Evolutionary conservation across 2,888 invertebrate genomes (phyloP).

Genomic region (Neoscelio sp.): DNA sequence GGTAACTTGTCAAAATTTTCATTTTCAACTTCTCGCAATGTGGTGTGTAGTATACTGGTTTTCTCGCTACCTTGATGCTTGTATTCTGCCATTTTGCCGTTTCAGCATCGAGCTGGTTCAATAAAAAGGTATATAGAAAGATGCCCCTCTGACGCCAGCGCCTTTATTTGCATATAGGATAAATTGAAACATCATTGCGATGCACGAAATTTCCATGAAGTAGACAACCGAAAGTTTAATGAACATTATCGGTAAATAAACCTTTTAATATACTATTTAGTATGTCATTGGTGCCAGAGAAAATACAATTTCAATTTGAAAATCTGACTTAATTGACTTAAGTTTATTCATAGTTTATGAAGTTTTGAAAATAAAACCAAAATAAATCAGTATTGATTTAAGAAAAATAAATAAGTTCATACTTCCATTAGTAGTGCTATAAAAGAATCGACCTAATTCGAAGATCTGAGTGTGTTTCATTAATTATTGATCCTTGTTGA

Average conservation of each 20-base stretch:
- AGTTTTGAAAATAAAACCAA: slow-evolving; percentile 4
- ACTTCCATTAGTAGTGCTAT: slow-evolving; percentile 24
- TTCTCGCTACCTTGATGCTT: slow-evolving; percentile 16
- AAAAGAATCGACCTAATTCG: slow-evolving; percentile 45
- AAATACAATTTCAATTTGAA: slow-evolving; percentile 30
- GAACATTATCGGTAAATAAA: slow-evolving; percentile 31
- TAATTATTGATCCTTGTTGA: slow-evolving; percentile 21
- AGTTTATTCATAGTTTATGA: no score
- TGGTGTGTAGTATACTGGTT: slow-evolving; percentile 48
- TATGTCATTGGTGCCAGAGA: background rate
- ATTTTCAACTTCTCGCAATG: slow-evolving; percentile 33
- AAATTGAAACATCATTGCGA: slow-evolving; percentile 71
- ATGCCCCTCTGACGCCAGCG: slow-evolving; percentile 23
- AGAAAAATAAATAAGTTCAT: slow-evolving; percentile 41
- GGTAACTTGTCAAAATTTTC: slow-evolving; percentile 41
- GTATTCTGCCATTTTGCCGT: slow-evolving; percentile 34
- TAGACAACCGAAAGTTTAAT: slow-evolving; percentile 47
- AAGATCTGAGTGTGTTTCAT: slow-evolving; percentile 1
- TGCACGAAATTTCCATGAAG: slow-evolving; percentile 47
- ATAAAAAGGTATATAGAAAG: slow-evolving; percentile 41
- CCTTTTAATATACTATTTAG: slow-evolving; percentile 22
- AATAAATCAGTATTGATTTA: slow-evolving; percentile 42
- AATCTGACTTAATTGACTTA: slow-evolving; percentile 28
- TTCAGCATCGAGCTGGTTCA: slow-evolving; percentile 43
- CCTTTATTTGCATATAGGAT: slow-evolving; percentile 77